A percentile compares a stretch with the other conserved stretches of the same genome.
These are phyloP conservation scores for Stenoptilia bipunctidactyla DNA, from an alignment of 2,888 invertebrate genomes.

Conservation along the genomic window DNA sequence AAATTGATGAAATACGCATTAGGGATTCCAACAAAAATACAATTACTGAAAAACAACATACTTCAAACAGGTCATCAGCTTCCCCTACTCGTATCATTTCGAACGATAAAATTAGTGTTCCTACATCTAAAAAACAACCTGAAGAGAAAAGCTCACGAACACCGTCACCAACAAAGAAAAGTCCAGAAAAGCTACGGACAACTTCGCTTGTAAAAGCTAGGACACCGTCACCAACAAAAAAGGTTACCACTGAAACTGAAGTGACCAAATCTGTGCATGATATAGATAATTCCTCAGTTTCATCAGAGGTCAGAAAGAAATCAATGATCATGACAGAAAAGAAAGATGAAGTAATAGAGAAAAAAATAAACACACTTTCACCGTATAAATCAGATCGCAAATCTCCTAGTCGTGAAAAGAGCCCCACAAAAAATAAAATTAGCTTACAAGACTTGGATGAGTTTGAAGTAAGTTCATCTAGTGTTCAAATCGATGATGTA, in stretches of 20 bases:
- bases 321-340: slow-evolving; percentile 42
- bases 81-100: slow-evolving; percentile 12
- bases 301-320: slow-evolving; percentile 13
- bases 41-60: slow-evolving; percentile 12
- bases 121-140: slow-evolving; percentile 6
- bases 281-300: too few species aligned
- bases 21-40: not conserved
- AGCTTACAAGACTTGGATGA: slow-evolving; percentile 35
- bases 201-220: not conserved
- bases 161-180: slow-evolving; percentile 29
- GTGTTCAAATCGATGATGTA: slow-evolving; percentile 13
- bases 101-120: not conserved
- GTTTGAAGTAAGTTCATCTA: slow-evolving; percentile 14
- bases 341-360: slow-evolving; percentile 47
- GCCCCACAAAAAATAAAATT: slow-evolving; percentile 33
- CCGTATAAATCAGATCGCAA: slow-evolving; percentile 41
- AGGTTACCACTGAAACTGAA: not conserved
- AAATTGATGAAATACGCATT: too few species aligned
- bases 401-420: slow-evolving; percentile 36
- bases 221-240: slow-evolving; percentile 6
- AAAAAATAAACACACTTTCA: slow-evolving; percentile 51
- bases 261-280: too few species aligned
- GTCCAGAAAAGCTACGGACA: slow-evolving; percentile 1
- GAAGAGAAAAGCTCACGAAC: slow-evolving; percentile 12
- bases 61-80: slow-evolving; percentile 10